Evolutionary conservation across 1,140 invertebrate species (phyloP).

Genomic region (Rhyacophila brunnea): DNA sequence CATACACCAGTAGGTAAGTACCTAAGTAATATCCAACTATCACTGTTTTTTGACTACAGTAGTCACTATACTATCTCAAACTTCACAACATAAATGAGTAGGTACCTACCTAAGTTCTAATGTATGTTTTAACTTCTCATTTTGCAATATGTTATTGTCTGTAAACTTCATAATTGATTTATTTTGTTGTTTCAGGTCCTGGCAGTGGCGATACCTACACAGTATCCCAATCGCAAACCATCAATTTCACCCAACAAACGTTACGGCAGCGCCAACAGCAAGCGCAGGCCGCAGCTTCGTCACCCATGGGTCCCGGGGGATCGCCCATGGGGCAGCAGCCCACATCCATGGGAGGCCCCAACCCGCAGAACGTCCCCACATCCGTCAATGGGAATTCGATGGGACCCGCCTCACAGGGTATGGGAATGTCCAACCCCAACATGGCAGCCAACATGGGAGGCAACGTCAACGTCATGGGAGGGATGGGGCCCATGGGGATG

Average conservation of each 20-base stretch:
- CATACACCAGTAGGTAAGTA: too few species aligned
- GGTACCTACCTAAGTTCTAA: too few species aligned
- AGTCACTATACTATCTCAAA: too few species aligned
- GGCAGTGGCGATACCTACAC: conserved; percentile 64
- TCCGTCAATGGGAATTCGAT: conserved; percentile 37
- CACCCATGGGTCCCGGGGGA: conserved; percentile 19
- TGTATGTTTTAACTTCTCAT: too few species aligned
- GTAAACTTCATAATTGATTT: too few species aligned
- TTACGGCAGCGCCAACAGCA: conserved; percentile 53
- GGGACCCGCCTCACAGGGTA: conserved; percentile 32
- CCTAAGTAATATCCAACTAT: too few species aligned
- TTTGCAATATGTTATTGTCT: too few species aligned
- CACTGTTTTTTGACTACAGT: too few species aligned
- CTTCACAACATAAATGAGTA: too few species aligned
- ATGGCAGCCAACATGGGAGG: conserved; percentile 12
- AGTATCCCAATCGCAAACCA: conserved; percentile 76
- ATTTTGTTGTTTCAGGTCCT: too few species aligned
- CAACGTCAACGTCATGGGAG: conserved; percentile 38
- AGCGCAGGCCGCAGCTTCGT: conserved; percentile 13
- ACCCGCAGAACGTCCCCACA: conserved; percentile 36
- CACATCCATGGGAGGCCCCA: background rate
- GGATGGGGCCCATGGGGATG: conserved; percentile 48
- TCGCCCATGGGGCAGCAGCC: conserved; percentile 17
- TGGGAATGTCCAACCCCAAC: conserved; percentile 28
- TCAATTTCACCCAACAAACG: conserved; percentile 79